Evolutionary conservation across 2,797 vertebrate species (phyloP).

Genomic region (Mormyrus hasselquistii): DNA sequence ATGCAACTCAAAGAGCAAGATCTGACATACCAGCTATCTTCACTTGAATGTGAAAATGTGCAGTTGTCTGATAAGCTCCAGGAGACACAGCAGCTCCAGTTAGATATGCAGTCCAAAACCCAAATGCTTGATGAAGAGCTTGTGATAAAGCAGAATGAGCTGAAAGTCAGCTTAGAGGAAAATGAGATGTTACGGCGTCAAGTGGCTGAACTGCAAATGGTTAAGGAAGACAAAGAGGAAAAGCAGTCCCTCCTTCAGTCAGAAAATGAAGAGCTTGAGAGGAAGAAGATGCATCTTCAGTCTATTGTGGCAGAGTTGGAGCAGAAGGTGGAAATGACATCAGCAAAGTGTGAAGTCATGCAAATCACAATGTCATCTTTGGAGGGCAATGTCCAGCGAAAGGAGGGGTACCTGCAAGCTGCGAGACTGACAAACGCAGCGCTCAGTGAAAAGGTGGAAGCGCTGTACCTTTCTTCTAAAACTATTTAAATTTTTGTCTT

Average conservation of each 20-base stretch:
- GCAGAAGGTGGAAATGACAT: slow-evolving; percentile 43
- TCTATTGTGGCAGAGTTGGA: slow-evolving; percentile 43
- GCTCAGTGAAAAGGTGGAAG: slow-evolving; percentile 65
- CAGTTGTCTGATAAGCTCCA: slow-evolving; percentile 48
- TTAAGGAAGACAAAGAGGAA: slow-evolving; percentile 31
- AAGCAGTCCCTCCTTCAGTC: slow-evolving; percentile 40
- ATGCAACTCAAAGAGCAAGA: slow-evolving; percentile 46
- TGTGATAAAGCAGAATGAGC: slow-evolving; percentile 40
- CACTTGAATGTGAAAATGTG: slow-evolving; percentile 51
- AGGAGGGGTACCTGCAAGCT: slow-evolving; percentile 57
- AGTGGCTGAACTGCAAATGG: slow-evolving; percentile 45
- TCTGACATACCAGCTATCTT: slow-evolving; percentile 41
- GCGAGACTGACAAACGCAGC: slow-evolving; percentile 46
- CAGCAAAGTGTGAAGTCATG: slow-evolving; percentile 40
- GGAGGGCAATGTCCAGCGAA: slow-evolving; percentile 49
- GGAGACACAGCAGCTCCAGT: slow-evolving; percentile 51
- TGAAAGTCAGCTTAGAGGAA: slow-evolving; percentile 52
- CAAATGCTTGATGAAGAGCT: slow-evolving; percentile 46
- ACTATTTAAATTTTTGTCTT: background rate
- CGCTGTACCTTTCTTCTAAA: background rate
- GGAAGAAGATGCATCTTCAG: slow-evolving; percentile 50
- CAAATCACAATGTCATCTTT: slow-evolving; percentile 38
- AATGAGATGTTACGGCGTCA: slow-evolving; percentile 50
- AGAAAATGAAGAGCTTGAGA: slow-evolving; percentile 48
- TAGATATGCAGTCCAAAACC: slow-evolving; percentile 39